These are phyloP conservation scores for Platysteira castanea DNA, from an alignment of 2,113 vertebrate genomes.

Conservation along the genomic window DNA sequence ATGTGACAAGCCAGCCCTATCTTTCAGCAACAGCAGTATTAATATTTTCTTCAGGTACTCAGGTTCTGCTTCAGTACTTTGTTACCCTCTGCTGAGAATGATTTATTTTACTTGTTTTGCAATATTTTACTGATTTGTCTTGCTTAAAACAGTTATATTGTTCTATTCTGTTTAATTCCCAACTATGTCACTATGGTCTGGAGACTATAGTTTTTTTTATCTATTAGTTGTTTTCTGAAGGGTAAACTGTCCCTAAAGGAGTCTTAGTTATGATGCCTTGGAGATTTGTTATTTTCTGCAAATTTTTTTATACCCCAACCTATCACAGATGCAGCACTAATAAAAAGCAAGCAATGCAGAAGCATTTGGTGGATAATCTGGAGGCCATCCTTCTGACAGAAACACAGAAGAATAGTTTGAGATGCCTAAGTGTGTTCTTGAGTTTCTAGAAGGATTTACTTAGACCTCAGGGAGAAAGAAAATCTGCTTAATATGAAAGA, in stretches of 20 bases:
- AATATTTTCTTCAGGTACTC: neutral
- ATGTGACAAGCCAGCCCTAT: neutral
- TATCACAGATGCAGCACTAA: neutral
- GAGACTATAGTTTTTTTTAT: neutral
- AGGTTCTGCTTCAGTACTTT: neutral
- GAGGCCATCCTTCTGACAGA: neutral
- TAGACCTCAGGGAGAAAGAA: neutral
- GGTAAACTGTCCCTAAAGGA: neutral
- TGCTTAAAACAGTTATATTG: neutral
- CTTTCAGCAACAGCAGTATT: neutral
- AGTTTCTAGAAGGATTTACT: neutral
- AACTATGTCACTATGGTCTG: neutral
- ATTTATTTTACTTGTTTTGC: neutral
- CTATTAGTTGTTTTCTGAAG: neutral
- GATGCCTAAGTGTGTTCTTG: neutral
- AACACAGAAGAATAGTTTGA: neutral
- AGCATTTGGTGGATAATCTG: neutral
- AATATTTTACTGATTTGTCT: neutral
- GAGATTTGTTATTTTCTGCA: neutral
- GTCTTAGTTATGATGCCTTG: neutral
- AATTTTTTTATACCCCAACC: neutral
- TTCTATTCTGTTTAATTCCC: neutral
- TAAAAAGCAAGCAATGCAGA: neutral
- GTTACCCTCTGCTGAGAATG: neutral
- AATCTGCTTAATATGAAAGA: neutral